Evolutionary conservation across 2,113 vertebrate genomes (phyloP), one percentile per base, ranked within the genome.

Genomic region (Heteronetta atricapilla): DNA sequence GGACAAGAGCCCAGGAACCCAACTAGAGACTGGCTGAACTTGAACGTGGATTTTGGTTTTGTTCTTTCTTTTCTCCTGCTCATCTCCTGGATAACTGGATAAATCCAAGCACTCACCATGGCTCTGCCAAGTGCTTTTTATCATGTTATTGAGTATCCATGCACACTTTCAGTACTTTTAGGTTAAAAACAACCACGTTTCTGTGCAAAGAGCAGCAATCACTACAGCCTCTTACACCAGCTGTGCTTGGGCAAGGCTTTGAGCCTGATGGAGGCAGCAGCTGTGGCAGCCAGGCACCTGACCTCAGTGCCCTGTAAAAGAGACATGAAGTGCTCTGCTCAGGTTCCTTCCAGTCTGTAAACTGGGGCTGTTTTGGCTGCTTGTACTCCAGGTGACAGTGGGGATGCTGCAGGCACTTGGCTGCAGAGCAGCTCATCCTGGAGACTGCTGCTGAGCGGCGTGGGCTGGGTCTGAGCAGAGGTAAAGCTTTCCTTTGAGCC

Each of bases 251-350:
- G n/a, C 18, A 1, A 15, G 29, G 34, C 62, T 40, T 64, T 2
- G n/a, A 48, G 59, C n/a, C 23, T 36, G 26, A 40, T 25, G 48
- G 10, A 42, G 77, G 15, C 36, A 82, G 28, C 77, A 58, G 38
- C 60, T 40, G 53, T 1, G 17, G 33, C 36, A 53, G 18, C 26
- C 6, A 52, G 5, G 40, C 3, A 78, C 13, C 80, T 56, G 7
- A 0, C 36, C 40, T 56, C 34, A 5, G 2, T 13, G 48, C 69
- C 22, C 31, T 60, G 20, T 56, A 38, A 50, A 62, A 62, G 31
- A 42, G 6, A 15, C 59, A 5, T 4, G 4, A 23, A 50, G 48
- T 25, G 5, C 2, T 7, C 11, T 8, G 1, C 4, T 15, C 1
- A 6, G 62, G 5, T 11, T 58, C 19, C 23, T 38, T 42, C 28